These are phyloP conservation scores for Cynopterus sphinx DNA, from an alignment of 2,797 vertebrate species.

Conservation along the genomic window DNA sequence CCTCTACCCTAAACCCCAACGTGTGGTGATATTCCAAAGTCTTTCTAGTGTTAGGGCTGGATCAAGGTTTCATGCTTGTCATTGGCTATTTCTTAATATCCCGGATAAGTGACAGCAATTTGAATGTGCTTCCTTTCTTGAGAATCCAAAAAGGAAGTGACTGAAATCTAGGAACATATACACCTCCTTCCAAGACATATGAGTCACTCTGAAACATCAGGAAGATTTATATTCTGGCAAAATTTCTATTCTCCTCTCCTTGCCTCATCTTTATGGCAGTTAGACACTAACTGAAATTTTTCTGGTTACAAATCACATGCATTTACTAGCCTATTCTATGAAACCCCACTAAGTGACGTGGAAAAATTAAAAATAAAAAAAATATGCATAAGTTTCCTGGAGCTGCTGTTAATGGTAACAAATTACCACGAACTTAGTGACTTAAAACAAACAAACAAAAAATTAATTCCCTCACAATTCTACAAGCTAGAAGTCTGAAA, in stretches of 20 bases:
- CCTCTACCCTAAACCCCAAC: background rate
- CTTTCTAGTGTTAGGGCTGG: background rate
- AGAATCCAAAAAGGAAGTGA: background rate
- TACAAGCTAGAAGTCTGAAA: background rate
- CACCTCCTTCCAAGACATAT: background rate
- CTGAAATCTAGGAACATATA: background rate
- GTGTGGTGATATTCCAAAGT: background rate
- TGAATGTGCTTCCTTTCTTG: background rate
- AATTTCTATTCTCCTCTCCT: background rate
- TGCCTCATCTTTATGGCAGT: background rate
- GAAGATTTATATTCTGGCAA: background rate
- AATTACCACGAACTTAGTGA: background rate
- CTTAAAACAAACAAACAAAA: background rate
- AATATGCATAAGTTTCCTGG: background rate
- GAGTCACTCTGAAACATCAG: background rate
- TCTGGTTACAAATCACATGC: background rate
- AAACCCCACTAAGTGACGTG: background rate
- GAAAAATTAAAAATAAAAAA: background rate
- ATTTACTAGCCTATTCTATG: background rate
- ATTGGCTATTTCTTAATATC: constrained; percentile 19
- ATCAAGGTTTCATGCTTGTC: background rate
- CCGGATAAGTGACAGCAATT: background rate
- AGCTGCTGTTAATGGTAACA: background rate
- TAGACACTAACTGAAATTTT: background rate
- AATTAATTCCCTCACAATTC: background rate